Percentiles rank a stretch among this genome's conserved stretches.
phyloP scores from a whole-genome alignment of 2,888 invertebrate genomes.

The Pammene fasciana region DNA sequence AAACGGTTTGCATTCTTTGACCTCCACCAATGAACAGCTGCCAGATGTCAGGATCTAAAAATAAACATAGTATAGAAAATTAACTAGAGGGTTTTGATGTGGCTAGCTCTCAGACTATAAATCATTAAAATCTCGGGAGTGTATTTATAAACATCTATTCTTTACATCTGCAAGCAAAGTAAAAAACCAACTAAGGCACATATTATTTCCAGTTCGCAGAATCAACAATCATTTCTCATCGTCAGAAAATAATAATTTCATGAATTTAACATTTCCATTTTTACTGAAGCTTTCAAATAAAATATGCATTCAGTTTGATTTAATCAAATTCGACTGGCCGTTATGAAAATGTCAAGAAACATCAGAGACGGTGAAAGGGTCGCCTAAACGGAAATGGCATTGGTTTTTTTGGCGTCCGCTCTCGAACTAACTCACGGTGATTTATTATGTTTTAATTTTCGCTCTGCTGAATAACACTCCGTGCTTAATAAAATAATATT shows the following conservation, averaged over 20 bases:
- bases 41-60: no score
- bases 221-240: slow-evolving; percentile 1
- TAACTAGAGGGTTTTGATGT: no score
- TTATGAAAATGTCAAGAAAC: slow-evolving; percentile 37
- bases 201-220: no score
- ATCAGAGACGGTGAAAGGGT: slow-evolving; percentile 27
- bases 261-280: slow-evolving; percentile 20
- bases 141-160: no score
- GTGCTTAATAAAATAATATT: not conserved
- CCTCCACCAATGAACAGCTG: no score
- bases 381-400: slow-evolving; percentile 18
- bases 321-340: slow-evolving; percentile 29
- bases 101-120: no score
- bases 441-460: slow-evolving; percentile 10
- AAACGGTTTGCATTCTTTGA: no score
- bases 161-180: no score
- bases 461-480: not conserved
- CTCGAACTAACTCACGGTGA: slow-evolving; percentile 13
- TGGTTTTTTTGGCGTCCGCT: slow-evolving; percentile 22
- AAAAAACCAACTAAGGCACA: no score
- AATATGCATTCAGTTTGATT: slow-evolving; percentile 30
- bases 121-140: no score
- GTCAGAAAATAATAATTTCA: slow-evolving; percentile 10
- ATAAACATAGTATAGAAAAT: no score
- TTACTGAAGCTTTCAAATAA: slow-evolving; percentile 15